Percentiles rank a stretch among this genome's conserved stretches.
Evolutionary conservation across 2,113 vertebrate genomes (phyloP).

Genomic region (Leptodactylus fuscus): DNA sequence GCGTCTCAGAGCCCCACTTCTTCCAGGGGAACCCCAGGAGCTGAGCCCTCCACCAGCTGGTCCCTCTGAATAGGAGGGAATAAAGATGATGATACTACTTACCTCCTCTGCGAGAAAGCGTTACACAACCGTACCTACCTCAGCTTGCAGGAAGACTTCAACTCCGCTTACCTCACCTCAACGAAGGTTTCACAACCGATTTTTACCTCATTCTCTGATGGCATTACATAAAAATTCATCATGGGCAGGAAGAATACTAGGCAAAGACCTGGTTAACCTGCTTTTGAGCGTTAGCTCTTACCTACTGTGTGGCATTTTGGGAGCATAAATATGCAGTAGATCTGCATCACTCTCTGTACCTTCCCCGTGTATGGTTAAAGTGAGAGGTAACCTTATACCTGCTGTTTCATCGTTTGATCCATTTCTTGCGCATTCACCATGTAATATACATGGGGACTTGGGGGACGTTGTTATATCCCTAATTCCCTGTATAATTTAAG

Average conservation of each 20-base stretch:
- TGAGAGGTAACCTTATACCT: neutral
- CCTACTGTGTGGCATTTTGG: constrained; percentile 29
- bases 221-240: constrained; percentile 55
- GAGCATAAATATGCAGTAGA: constrained; percentile 30
- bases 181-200: constrained; percentile 45
- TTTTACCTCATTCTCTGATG: constrained; percentile 51
- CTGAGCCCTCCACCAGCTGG: constrained; percentile 84
- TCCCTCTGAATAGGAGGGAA: constrained; percentile 70
- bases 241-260: constrained; percentile 26
- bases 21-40: constrained; percentile 77
- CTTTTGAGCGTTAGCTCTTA: constrained; percentile 17
- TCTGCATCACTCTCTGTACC: neutral
- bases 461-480: constrained; percentile 7
- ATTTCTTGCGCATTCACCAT: neutral
- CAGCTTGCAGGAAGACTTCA: constrained; percentile 58
- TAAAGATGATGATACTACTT: constrained; percentile 48
- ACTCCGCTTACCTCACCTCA: constrained; percentile 55
- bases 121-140: constrained; percentile 61
- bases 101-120: constrained; percentile 53
- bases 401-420: neutral
- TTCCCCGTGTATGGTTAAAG: neutral
- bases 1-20: constrained; percentile 81
- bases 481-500: neutral
- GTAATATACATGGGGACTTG: neutral
- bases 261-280: neutral